Percentiles rank a stretch among this genome's conserved stretches.
phyloP scores from a whole-genome alignment of 1,140 invertebrate genomes.

The Thaumetopoea pityocampa region DNA sequence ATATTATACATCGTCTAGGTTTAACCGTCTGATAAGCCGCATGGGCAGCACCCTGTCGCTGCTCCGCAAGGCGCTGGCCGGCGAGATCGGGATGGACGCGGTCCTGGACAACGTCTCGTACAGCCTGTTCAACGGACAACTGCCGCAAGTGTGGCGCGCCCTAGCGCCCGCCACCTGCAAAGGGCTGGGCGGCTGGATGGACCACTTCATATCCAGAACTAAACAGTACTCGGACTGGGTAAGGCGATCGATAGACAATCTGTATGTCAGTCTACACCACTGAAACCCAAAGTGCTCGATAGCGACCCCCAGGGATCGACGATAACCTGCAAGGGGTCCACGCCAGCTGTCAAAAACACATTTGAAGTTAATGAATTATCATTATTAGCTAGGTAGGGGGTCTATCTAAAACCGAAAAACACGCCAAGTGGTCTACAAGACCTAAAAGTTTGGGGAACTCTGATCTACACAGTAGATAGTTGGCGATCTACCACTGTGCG shows the following conservation, averaged over 20 bases:
- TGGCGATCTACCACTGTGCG: no score
- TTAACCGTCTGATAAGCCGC: slow-evolving; percentile 85
- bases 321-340: no score
- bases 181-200: slow-evolving; percentile 90
- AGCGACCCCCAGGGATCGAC: no score
- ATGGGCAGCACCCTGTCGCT: slow-evolving; percentile 84
- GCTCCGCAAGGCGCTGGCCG: slow-evolving; percentile 87
- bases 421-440: no score
- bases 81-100: slow-evolving; percentile 93
- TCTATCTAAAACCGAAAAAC: no score
- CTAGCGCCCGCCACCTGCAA: slow-evolving; percentile 91
- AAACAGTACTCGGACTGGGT: slow-evolving; percentile 87
- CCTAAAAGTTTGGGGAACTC: no score
- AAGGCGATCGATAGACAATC: slow-evolving; percentile 1
- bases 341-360: no score
- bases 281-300: no score
- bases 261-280: no score
- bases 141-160: slow-evolving; percentile 88
- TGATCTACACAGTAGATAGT: no score
- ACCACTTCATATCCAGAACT: slow-evolving; percentile 82
- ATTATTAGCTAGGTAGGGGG: no score
- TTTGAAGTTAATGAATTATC: no score
- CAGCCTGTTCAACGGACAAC: slow-evolving; percentile 88
- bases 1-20: slow-evolving; percentile 50
- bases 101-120: slow-evolving; percentile 88